A percentile compares a stretch with the other conserved stretches of the same genome.
Conservation (phyloP, 2,113 vertebrate genomes). For the Coptodon bakossiorum region DNA sequence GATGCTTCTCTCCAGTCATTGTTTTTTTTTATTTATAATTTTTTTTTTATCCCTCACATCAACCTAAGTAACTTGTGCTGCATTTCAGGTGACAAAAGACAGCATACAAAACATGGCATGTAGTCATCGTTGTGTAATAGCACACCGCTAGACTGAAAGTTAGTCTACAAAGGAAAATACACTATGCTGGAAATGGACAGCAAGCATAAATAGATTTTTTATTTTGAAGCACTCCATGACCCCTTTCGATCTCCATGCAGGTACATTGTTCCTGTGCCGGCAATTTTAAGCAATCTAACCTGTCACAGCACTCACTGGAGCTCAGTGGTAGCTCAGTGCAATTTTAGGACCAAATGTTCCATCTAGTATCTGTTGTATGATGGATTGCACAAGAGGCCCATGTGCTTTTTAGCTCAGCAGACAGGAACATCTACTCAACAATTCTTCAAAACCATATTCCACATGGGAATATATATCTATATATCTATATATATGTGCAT, state of each 20-base stretch:
- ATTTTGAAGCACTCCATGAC: not conserved
- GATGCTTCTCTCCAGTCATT: not conserved
- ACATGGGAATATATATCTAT: not conserved
- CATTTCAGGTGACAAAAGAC: not conserved
- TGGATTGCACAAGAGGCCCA: not conserved
- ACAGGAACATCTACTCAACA: not conserved
- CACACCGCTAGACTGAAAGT: not conserved
- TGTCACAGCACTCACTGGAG: conserved; percentile 3
- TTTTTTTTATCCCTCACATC: not conserved
- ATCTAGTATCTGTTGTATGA: not conserved
- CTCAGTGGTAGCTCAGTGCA: not conserved
- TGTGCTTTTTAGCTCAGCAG: not conserved
- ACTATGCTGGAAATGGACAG: not conserved
- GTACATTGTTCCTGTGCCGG: conserved; percentile 13
- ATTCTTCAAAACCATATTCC: not conserved
- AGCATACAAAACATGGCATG: not conserved
- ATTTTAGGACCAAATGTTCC: conserved; percentile 4
- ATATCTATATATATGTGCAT: fast-evolving
- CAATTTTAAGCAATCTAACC: conserved; percentile 22
- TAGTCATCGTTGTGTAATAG: not conserved
- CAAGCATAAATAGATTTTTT: conserved; percentile 14
- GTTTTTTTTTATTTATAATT: not conserved
- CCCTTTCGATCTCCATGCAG: not conserved
- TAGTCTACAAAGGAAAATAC: not conserved
- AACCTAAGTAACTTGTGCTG: not conserved